A percentile compares a stretch with the other conserved stretches of the same genome.
phyloP scores from a whole-genome alignment of 2,113 vertebrate genomes.

The Zeus faber region DNA sequence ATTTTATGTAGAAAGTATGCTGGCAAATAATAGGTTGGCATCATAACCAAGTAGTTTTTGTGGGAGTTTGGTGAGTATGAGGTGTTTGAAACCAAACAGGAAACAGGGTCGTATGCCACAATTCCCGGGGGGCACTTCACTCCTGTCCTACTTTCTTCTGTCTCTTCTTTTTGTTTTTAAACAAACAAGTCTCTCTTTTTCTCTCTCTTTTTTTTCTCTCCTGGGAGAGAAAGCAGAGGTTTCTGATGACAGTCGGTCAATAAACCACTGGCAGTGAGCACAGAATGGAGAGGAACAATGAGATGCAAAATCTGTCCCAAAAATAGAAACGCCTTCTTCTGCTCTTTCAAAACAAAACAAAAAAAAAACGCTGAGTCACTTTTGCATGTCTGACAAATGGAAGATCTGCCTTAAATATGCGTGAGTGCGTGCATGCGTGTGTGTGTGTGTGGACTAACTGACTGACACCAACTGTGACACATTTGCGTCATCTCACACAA shows the following conservation, averaged over 20 bases:
- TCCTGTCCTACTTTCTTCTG: constrained; percentile 2
- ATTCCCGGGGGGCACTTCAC: background rate
- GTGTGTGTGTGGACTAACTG: background rate
- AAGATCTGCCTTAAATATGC: too few species aligned
- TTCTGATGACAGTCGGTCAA: constrained; percentile 30
- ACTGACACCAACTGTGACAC: constrained; percentile 7
- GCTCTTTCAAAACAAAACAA: constrained; percentile 22
- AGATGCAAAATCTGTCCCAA: constrained; percentile 26
- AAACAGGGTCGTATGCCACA: constrained; percentile 11
- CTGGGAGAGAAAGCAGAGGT: constrained; percentile 31
- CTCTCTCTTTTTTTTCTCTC: constrained; percentile 11
- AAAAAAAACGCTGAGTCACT: too few species aligned
- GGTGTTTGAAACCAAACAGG: constrained; percentile 24
- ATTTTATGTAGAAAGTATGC: too few species aligned
- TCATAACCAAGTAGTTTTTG: too few species aligned
- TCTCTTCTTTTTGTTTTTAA: constrained; percentile 3
- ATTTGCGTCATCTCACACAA: constrained; percentile 37
- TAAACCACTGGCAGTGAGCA: constrained; percentile 15
- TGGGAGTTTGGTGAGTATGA: too few species aligned
- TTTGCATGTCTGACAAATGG: constrained; percentile 15
- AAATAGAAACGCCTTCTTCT: constrained; percentile 29
- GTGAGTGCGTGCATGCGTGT: background rate
- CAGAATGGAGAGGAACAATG: constrained; percentile 5
- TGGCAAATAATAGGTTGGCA: too few species aligned
- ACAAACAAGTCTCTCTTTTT: too few species aligned